phyloP scores from a whole-genome alignment of 2,113 vertebrate species.

The Ameiurus melas region DNA sequence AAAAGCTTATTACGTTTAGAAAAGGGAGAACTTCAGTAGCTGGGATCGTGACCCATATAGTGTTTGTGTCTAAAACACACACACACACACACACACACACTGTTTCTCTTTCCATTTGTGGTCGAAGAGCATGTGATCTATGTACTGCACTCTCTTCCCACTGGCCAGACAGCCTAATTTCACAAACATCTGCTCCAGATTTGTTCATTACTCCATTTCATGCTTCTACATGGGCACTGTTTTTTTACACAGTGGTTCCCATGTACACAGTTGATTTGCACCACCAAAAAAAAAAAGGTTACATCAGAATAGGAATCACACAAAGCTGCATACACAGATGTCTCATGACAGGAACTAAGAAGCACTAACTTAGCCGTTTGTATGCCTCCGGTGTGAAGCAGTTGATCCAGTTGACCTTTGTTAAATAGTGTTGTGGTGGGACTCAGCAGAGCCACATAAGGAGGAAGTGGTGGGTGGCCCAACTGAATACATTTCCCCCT shows the following conservation, averaged over 20 bases:
- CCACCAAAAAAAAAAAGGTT: background rate
- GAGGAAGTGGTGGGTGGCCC: conserved; percentile 35
- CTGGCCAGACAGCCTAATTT: conserved; percentile 16
- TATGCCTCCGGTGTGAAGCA: background rate
- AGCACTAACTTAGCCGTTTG: background rate
- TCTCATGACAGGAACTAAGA: conserved; percentile 17
- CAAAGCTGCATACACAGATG: conserved; percentile 6
- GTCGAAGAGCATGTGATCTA: conserved; percentile 9
- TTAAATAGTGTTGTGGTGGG: conserved; percentile 29
- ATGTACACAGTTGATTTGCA: background rate
- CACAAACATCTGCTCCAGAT: background rate
- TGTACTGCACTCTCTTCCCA: background rate
- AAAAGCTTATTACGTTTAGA: background rate
- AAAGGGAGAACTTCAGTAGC: background rate
- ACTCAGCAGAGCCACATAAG: background rate
- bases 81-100: background rate
- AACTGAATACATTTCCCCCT: conserved; percentile 40
- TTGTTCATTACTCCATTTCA: background rate
- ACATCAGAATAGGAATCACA: background rate
- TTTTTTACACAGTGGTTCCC: background rate
- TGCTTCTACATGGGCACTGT: background rate
- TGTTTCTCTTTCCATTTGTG: background rate
- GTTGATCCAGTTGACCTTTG: conserved; percentile 31
- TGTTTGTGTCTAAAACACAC: background rate
- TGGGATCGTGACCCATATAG: background rate